Base-by-base conservation (phyloP, 2,113 vertebrate species). In the Syrmaticus mikado region DNA sequence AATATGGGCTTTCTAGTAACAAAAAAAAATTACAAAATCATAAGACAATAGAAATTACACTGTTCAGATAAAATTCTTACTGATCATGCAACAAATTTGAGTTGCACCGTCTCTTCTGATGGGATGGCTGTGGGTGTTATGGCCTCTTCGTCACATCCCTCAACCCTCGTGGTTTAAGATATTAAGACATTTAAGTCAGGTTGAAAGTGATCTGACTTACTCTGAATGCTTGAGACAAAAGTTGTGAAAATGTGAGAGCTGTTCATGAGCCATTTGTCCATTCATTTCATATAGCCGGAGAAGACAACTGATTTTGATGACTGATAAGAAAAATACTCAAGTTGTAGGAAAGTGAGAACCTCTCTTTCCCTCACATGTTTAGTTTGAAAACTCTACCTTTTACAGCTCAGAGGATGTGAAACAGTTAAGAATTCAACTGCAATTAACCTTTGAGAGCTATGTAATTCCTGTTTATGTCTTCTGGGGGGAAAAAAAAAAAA, bases 371-470 rank as follows among this genome's bases (percentile, higher is more conserved):
- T 65, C 46, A 6, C 7, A 5, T 13, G 3, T 20, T 79, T 50
- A 17, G 13, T 52, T 83, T 48, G n/a, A 78, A 58, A 41, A 76
- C 17, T 21, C 48, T 5, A n/a, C 45, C 1, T 2, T 24, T 75
- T 32, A 34, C 30, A 76, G 62, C 46, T 82, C n/a, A 50, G 52
- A 60, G 88, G 41, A 87, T 32, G 20, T 10, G 11, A 58, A 74
- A 36, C 13, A 61, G 22, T 72, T 82, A 66, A 70, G 13, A 36
- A 85, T 73, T 91, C n/a, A 79, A 16, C 58, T 87, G 67, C 62
- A 85, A 61, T 89, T 89, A 91, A 87, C 74, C 78, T 92, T 91
- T 87, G 71, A 89, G 84, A 84, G 17, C 18, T 52, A 3, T 90
- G 32, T 55, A 66, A 79, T 64, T 91, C 20, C 10, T 5, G 19